phyloP scores from a whole-genome alignment of 2,113 vertebrate genomes.

The Lota lota region DNA sequence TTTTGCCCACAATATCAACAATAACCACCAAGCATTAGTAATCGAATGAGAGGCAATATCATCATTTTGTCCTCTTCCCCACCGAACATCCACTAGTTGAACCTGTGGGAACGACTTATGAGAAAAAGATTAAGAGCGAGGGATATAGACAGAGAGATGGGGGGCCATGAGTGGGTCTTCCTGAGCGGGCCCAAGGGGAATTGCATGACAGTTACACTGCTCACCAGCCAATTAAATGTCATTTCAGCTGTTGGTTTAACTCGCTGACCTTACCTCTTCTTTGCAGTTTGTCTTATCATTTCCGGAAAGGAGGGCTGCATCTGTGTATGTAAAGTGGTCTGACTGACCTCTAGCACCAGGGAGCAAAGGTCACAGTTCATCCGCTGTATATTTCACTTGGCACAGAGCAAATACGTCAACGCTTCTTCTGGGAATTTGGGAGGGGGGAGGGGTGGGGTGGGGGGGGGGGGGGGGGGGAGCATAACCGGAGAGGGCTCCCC shows the following conservation, averaged over 20 bases:
- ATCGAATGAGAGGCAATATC: conserved; percentile 64
- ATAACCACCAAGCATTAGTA: conserved; percentile 72
- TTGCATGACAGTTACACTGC: conserved; percentile 76
- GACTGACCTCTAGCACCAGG: conserved; percentile 67
- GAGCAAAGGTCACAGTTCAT: conserved; percentile 75
- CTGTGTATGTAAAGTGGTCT: conserved; percentile 76
- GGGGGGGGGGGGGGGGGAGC: conserved; percentile 23
- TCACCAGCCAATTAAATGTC: conserved; percentile 76
- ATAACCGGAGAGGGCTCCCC: conserved; percentile 37
- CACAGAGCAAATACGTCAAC: conserved; percentile 56
- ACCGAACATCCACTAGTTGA: conserved; percentile 66
- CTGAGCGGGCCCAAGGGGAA: conserved; percentile 62
- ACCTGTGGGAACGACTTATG: conserved; percentile 57
- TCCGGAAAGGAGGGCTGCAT: conserved; percentile 72
- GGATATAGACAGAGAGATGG: conserved; percentile 38
- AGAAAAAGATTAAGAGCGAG: neutral
- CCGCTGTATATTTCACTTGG: conserved; percentile 72
- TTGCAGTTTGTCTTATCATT: conserved; percentile 76
- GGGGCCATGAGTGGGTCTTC: conserved; percentile 50
- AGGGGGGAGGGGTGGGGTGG: conserved; percentile 26
- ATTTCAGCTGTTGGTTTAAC: conserved; percentile 82
- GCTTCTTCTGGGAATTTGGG: conserved; percentile 52
- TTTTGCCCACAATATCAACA: conserved; percentile 70
- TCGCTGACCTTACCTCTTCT: conserved; percentile 73
- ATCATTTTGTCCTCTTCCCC: conserved; percentile 43